Evolutionary conservation across 64 coral and sea anemone genomes (phyloP).

Genomic region (Pocillopora damicornis): DNA sequence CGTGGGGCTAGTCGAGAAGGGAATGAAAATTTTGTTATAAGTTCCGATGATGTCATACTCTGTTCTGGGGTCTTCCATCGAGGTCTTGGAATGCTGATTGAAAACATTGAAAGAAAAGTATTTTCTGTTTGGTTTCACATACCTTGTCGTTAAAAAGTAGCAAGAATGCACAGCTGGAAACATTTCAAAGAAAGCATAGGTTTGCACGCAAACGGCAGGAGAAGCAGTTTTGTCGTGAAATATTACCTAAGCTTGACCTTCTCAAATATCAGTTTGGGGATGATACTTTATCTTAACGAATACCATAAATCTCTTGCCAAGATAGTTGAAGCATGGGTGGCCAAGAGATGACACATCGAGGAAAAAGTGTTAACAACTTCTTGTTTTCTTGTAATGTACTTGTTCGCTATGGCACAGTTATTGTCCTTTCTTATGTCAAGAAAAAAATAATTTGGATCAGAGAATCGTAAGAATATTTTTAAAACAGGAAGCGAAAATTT

Average conservation of each 20-base stretch:
- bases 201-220: neutral
- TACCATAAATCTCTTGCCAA: no score
- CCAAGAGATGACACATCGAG: neutral
- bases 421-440: neutral
- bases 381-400: neutral
- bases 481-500: neutral
- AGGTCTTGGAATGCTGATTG: no score
- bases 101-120: no score
- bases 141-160: neutral
- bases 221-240: neutral
- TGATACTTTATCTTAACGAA: no score
- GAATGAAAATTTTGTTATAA: no score
- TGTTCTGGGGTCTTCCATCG: no score
- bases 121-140: neutral
- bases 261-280: neutral
- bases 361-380: neutral
- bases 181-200: neutral
- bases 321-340: no score
- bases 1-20: no score
- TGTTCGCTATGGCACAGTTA: neutral
- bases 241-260: neutral
- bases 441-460: neutral
- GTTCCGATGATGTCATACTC: no score
- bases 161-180: neutral
- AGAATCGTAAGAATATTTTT: neutral